These are phyloP conservation scores for Eulemur rubriventer DNA, from an alignment of 2,797 vertebrate species.

Conservation along the genomic window DNA sequence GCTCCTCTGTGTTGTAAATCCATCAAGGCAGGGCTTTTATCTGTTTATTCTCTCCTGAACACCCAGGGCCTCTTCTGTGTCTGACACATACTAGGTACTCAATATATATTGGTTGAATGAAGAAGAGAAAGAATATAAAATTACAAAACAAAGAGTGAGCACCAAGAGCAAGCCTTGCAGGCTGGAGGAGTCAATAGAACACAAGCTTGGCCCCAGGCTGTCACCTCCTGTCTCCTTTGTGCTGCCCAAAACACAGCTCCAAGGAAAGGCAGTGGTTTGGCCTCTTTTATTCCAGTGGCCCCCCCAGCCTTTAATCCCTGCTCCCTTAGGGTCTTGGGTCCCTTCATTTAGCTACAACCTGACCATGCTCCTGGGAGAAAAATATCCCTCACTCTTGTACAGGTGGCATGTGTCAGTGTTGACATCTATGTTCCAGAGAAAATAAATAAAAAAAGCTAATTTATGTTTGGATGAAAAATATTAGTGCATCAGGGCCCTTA, in stretches of 20 bases:
- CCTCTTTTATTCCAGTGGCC: not conserved
- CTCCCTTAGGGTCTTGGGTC: not conserved
- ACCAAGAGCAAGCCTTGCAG: not conserved
- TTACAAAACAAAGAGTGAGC: not conserved
- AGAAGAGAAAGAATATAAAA: not conserved
- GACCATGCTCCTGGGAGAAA: rapidly evolving
- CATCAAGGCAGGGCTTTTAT: not conserved
- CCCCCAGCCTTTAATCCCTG: not conserved
- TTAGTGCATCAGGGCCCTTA: not conserved
- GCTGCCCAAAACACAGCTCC: not conserved
- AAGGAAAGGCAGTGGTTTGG: not conserved
- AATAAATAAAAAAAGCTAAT: not conserved
- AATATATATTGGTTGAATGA: not conserved
- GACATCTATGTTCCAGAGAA: not conserved
- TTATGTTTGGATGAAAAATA: conserved; percentile 1
- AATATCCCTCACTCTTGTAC: rapidly evolving
- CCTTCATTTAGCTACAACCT: not conserved
- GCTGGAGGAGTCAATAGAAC: not conserved
- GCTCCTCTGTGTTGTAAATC: not conserved
- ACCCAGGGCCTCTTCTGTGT: not conserved
- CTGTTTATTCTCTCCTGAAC: not conserved
- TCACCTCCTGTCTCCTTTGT: not conserved
- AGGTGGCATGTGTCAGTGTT: not conserved
- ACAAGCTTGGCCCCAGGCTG: not conserved
- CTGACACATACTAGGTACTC: not conserved